Evolutionary conservation across 2,797 vertebrate genomes (phyloP).

Genomic region (Siniperca obscura): DNA sequence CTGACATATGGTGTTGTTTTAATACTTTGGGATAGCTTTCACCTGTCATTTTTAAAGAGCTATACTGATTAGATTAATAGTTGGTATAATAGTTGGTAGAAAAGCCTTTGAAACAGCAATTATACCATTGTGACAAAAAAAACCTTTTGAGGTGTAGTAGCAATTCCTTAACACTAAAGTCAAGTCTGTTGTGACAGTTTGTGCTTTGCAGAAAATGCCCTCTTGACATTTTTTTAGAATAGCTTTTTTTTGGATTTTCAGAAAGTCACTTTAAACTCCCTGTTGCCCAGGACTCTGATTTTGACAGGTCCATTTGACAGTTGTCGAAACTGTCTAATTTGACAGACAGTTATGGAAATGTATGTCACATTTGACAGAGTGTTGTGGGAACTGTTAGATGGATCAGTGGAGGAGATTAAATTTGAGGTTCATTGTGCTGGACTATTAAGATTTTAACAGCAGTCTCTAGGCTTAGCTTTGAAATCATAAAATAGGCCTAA

Average conservation of each 20-base stretch:
- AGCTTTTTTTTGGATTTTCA: not conserved
- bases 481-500: not conserved
- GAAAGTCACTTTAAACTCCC: not conserved
- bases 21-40: not conserved
- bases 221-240: not conserved
- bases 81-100: not conserved
- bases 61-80: not conserved
- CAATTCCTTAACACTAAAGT: not conserved
- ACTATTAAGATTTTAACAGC: conserved; percentile 5
- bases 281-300: not conserved
- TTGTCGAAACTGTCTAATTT: not conserved
- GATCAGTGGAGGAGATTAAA: not conserved
- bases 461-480: not conserved
- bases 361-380: not conserved
- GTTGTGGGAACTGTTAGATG: not conserved
- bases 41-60: not conserved
- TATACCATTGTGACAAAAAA: not conserved
- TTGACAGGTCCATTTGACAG: not conserved
- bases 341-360: not conserved
- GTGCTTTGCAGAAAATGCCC: not conserved
- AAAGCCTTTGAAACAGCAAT: conserved; percentile 1
- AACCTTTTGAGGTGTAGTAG: not conserved
- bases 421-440: not conserved
- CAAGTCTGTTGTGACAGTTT: not conserved
- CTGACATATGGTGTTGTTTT: not conserved